Conservation (phyloP, 2,113 vertebrate species). For the Cololabis saira region DNA sequence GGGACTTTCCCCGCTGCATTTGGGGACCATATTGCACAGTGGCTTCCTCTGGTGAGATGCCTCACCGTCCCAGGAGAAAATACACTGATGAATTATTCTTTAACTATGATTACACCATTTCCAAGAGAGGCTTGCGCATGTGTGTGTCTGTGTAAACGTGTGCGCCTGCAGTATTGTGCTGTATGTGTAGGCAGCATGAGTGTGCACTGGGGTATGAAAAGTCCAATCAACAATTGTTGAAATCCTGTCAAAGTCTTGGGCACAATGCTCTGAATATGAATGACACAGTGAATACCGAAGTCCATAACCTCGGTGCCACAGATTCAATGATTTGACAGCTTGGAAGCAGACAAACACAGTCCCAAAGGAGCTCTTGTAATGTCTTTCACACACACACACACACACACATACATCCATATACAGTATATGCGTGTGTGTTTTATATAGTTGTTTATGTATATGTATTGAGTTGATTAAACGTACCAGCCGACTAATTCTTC, state of each 20-base stretch:
- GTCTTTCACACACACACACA: constrained; percentile 2
- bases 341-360: constrained; percentile 42
- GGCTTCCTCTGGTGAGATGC: constrained; percentile 70
- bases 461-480: constrained; percentile 36
- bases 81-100: constrained; percentile 75
- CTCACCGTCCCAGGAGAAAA: constrained; percentile 55
- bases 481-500: constrained; percentile 72
- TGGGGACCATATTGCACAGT: constrained; percentile 73
- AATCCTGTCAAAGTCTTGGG: constrained; percentile 60
- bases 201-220: constrained; percentile 41
- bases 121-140: constrained; percentile 22
- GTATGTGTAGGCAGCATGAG: constrained; percentile 14
- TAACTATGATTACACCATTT: constrained; percentile 66
- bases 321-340: constrained; percentile 66
- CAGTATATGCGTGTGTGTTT: too few species aligned
- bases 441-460: too few species aligned
- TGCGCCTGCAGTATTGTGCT: background rate
- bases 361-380: constrained; percentile 46
- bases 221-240: constrained; percentile 55
- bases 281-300: constrained; percentile 52
- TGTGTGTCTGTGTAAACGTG: background rate
- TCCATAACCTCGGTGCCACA: constrained; percentile 50
- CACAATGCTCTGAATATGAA: constrained; percentile 63
- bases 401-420: too few species aligned
- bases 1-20: constrained; percentile 70